Percentiles rank a stretch among this genome's conserved stretches.
These are phyloP conservation scores for Sebastes baramenuke DNA, from an alignment of 2,797 vertebrate species.

Conservation along the genomic window DNA sequence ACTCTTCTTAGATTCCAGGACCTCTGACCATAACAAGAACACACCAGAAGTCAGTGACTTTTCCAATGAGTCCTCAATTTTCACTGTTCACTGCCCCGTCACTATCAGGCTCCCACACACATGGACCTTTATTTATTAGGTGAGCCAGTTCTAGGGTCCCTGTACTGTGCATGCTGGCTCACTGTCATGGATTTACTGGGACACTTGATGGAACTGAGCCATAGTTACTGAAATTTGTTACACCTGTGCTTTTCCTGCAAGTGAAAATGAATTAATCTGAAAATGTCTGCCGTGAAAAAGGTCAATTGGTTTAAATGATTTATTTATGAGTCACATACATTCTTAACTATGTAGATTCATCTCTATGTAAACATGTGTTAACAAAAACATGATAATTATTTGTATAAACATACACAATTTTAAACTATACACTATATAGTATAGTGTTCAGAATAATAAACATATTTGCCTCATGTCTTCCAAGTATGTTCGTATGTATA, in stretches of 20 bases:
- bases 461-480: background rate
- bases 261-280: background rate
- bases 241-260: background rate
- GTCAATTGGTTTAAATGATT: background rate
- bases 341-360: background rate
- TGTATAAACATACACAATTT: background rate
- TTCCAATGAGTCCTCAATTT: too few relatives aligned
- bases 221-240: too few relatives aligned
- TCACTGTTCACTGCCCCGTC: background rate
- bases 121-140: background rate
- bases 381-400: background rate
- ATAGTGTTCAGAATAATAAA: background rate
- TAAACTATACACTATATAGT: background rate
- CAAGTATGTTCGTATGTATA: background rate
- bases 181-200: too few relatives aligned
- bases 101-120: background rate
- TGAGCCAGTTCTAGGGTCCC: background rate
- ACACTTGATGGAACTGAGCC: too few relatives aligned
- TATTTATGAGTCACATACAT: background rate
- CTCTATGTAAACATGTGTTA: background rate
- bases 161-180: too few relatives aligned
- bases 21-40: background rate
- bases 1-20: background rate
- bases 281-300: background rate
- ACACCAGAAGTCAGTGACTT: background rate